phyloP scores from a whole-genome alignment of 1,140 invertebrate genomes.

The Thaumatotibia leucotreta region DNA sequence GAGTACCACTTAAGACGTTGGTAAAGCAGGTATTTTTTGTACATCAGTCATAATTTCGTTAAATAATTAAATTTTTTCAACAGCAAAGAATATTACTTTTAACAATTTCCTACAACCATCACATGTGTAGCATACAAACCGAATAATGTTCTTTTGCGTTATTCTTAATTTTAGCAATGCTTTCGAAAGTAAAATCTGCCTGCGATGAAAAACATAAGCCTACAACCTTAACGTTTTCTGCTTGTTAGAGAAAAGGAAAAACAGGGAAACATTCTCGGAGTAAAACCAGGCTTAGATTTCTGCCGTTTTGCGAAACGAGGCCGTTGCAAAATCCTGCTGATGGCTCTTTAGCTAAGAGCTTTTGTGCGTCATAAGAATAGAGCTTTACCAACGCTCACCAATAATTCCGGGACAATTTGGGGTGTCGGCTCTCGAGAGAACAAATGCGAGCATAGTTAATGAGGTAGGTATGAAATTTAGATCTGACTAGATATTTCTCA shows the following conservation, averaged over 20 bases:
- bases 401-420: neutral
- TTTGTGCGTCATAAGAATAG: neutral
- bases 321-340: conserved; percentile 7
- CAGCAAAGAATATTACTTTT: too few species aligned
- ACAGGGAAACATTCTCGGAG: neutral
- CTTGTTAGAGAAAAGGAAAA: conserved; percentile 6
- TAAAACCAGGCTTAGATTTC: conserved; percentile 9
- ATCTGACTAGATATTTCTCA: too few species aligned
- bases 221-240: neutral
- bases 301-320: conserved; percentile 6
- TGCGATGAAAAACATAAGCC: neutral
- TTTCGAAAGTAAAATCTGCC: conserved; percentile 2
- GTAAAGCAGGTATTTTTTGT: too few species aligned
- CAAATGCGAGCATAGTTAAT: neutral
- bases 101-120: too few species aligned
- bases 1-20: too few species aligned
- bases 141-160: too few species aligned
- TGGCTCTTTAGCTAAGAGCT: conserved; percentile 4
- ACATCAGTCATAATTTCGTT: too few species aligned
- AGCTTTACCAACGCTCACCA: neutral
- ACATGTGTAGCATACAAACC: too few species aligned
- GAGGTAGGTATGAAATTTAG: neutral
- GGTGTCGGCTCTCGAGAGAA: neutral
- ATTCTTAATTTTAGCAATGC: neutral
- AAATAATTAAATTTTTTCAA: too few species aligned